Evolutionary conservation across 1,140 invertebrate species (phyloP).

Genomic region (Augochlora pura): DNA sequence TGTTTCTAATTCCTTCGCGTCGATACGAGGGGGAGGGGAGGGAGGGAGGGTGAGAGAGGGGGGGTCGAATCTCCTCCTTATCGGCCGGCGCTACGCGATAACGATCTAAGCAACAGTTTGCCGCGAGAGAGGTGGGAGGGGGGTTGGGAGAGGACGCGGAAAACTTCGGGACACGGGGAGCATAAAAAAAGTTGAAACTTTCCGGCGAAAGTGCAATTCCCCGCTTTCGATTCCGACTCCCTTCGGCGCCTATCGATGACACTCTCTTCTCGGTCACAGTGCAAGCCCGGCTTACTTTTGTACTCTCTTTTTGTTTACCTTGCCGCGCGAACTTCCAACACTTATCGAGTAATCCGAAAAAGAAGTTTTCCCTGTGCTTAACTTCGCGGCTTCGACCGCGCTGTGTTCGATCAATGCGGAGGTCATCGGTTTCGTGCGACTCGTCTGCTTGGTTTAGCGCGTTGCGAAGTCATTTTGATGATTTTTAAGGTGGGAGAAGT

Average conservation of each 20-base stretch:
- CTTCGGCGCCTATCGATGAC: neutral
- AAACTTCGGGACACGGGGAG: conserved; percentile 58
- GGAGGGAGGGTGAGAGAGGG: too few species aligned
- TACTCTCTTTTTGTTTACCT: neutral
- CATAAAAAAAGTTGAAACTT: conserved; percentile 65
- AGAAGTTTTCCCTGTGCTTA: neutral
- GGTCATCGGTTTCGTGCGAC: too few species aligned
- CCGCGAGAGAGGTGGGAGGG: too few species aligned
- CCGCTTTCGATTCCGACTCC: conserved; percentile 49
- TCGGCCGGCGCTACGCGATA: conserved; percentile 62
- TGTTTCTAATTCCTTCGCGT: conserved; percentile 64
- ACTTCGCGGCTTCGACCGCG: neutral
- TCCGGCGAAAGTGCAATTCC: conserved; percentile 56
- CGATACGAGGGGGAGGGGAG: conserved; percentile 42
- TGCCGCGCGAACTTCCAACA: neutral
- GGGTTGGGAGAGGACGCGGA: too few species aligned
- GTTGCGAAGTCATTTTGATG: too few species aligned
- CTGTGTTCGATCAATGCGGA: too few species aligned
- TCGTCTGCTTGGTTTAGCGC: too few species aligned
- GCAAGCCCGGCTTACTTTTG: conserved; percentile 6
- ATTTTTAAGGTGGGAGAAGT: too few species aligned
- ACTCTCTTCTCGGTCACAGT: neutral
- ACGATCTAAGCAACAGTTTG: conserved; percentile 74
- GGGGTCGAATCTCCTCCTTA: conserved; percentile 50
- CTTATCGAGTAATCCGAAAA: neutral